Evolutionary conservation across 2,888 invertebrate genomes (phyloP), one percentile per base, ranked within the genome.

Genomic region (Drosophila anomalata): DNA sequence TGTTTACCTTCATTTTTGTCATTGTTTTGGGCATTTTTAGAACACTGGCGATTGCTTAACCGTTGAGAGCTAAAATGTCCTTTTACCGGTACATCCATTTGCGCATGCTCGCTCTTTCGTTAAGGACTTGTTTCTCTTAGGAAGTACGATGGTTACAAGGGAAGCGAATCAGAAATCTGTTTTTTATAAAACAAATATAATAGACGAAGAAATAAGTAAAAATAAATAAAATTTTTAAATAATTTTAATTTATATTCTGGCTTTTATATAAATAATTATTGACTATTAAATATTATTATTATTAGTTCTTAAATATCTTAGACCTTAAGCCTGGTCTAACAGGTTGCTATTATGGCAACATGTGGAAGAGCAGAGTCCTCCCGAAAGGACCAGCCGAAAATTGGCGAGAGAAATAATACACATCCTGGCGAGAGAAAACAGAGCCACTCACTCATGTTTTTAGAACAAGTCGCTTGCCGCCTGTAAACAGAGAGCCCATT

Each of bases 331-430:
- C 55, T 56, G 56, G 78, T 76, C 85, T 87, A 85, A 85, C 84
- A 87, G 84, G 84, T 85, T 85, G 84, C 84, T 87, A 87, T 80
- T 70, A 73, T 77, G 82, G 85, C 87, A 84, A 84, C 84, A 84
- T 84, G 84, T 87, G 84, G 87, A 85, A 60, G 77, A 75, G 67
- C 67, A 7, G n/a, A n/a, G 36, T 36, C 14, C n/a, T 14, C n/a
- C 36, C 36, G 36, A 36, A n/a, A 36, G 36, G 36, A 36, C 36
- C 14, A n/a, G n/a, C 57, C n/a, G 29, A 44, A 22, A 17, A 42
- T 42, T 17, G n/a, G 17, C 60, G 55, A 39, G 2, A 17, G n/a
- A 3, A 12, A 20, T 8, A 22, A 20, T 8, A 22, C 42, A 53
- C 60, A 46, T 5, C 42, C 22, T 36, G 9, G 22, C 2, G 1